Evolutionary conservation across 2,797 vertebrate genomes (phyloP).

Genomic region (Tadarida brasiliensis): DNA sequence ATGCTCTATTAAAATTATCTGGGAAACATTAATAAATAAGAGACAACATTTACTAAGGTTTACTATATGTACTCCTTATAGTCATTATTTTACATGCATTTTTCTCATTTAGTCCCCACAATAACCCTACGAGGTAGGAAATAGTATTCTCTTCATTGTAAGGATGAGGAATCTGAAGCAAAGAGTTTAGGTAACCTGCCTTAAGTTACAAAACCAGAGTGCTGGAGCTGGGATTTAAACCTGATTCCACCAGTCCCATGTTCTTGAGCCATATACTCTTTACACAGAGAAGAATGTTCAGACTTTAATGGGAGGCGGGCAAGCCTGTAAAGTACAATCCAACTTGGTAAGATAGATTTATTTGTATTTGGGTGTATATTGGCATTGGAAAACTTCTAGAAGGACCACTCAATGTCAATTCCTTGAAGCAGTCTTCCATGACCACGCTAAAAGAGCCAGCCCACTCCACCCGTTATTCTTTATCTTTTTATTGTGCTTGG

Average conservation of each 20-base stretch:
- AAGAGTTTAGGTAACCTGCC: neutral
- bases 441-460: neutral
- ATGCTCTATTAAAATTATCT: neutral
- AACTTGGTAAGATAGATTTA: neutral
- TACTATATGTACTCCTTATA: neutral
- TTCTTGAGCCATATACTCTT: neutral
- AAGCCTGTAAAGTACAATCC: neutral
- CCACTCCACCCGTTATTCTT: neutral
- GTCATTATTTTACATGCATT: neutral
- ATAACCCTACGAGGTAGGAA: neutral
- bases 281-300: neutral
- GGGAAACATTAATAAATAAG: neutral
- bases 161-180: neutral
- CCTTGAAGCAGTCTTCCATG: neutral
- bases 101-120: neutral
- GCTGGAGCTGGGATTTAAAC: neutral
- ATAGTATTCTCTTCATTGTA: neutral
- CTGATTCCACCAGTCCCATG: neutral
- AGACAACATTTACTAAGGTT: neutral
- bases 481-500: neutral
- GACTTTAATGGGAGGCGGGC: neutral
- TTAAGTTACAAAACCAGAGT: neutral
- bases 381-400: slow-evolving; percentile 7
- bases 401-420: neutral
- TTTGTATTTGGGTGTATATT: neutral